These are phyloP conservation scores for Melolontha melolontha DNA, from an alignment of 2,888 invertebrate genomes.

Conservation along the genomic window DNA sequence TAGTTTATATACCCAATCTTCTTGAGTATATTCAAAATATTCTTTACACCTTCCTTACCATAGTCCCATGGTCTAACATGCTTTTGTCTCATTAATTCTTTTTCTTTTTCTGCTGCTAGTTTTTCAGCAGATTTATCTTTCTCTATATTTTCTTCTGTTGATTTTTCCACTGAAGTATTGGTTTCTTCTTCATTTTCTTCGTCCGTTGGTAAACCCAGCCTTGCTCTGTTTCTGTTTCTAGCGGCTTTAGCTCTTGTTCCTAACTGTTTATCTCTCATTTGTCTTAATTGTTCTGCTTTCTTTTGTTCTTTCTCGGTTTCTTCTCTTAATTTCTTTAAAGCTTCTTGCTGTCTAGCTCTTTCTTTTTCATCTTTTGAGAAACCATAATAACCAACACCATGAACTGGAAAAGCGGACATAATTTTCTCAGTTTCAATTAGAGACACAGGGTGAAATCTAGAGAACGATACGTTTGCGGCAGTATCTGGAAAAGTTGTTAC, in stretches of 20 bases:
- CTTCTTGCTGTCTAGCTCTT: constrained; percentile 84
- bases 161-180: constrained; percentile 59
- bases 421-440: too few relatives aligned
- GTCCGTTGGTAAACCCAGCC: constrained; percentile 78
- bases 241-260: constrained; percentile 80
- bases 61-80: constrained; percentile 80
- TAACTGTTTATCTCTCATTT: constrained; percentile 74
- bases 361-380: constrained; percentile 89
- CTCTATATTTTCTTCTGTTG: constrained; percentile 52
- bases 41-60: constrained; percentile 75
- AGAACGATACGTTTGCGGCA: too few relatives aligned
- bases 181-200: constrained; percentile 45
- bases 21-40: constrained; percentile 75
- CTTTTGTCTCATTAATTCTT: constrained; percentile 68
- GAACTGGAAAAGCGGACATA: too few relatives aligned
- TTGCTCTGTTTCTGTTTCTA: constrained; percentile 76
- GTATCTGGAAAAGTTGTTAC: too few relatives aligned
- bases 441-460: too few relatives aligned
- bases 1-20: constrained; percentile 82
- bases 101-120: constrained; percentile 58
- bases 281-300: constrained; percentile 72
- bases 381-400: constrained; percentile 92
- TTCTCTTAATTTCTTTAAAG: constrained; percentile 76
- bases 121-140: constrained; percentile 49
- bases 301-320: constrained; percentile 79